Base-by-base conservation (phyloP, 2,888 invertebrate genomes). In the Hyles lineata region DNA sequence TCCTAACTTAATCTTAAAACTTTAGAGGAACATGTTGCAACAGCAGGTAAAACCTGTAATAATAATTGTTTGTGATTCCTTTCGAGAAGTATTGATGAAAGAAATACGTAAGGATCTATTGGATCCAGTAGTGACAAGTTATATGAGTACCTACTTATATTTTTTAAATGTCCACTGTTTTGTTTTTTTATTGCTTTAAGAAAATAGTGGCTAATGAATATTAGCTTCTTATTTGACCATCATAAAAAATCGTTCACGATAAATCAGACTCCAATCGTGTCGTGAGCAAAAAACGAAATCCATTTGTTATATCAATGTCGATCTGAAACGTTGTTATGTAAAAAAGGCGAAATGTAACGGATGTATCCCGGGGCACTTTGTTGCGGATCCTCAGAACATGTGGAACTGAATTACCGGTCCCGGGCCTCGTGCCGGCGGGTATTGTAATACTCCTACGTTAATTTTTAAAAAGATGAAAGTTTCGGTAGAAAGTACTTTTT, bases 291-390 rank as follows among this genome's bases (percentile, higher is more conserved):
- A 63, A 58, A 63, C 50, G n/a, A 61, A n/a, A 19, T 61, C 60
- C 25, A 50, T 63, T 35, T 67, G 63, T 72, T 58, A 58, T 58
- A 58, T 67, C 55, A 67, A 67, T 52, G 62, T 72, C 72, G 58
- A 72, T 72, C 55, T 67, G 55, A 72, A 62, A 61, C 32, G 32
- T 58, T 58, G 72, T 72, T 72, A 72, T 72, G 63, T 62, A 67
- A 72, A 67, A 55, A 58, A 19, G 70, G 70, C 62, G 59, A 43
- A 62, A n/a, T 32, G 50, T n/a, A 62, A n/a, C 23, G 62, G 29
- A 35, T 72, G 32, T 55, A 58, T 21, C 25, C 32, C 62, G 52
- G 25, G 62, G 61, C 21, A 63, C 23, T 17, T 61, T 32, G 29
- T 63, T 8, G 29, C 55, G 32, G 58, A 19, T 67, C 63, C 63